Evolutionary conservation across 2,888 invertebrate genomes (phyloP).

Genomic region (Xanthorhoe spadicearia): DNA sequence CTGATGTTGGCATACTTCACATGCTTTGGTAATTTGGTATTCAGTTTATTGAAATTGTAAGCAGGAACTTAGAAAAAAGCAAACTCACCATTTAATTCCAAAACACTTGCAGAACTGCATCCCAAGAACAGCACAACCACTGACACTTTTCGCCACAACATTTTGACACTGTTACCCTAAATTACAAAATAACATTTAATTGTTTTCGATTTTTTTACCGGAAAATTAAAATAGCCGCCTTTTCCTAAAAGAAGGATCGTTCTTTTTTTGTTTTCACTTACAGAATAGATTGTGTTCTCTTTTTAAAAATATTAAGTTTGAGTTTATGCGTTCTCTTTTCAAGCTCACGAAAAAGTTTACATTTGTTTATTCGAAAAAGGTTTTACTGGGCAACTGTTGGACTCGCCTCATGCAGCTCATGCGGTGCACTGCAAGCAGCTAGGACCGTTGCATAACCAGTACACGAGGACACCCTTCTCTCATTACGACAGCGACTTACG

Average conservation of each 20-base stretch:
- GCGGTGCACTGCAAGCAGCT: slow-evolving; percentile 24
- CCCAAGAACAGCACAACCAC: slow-evolving; percentile 42
- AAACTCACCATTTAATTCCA: slow-evolving; percentile 54
- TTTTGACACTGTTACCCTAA: slow-evolving; percentile 6
- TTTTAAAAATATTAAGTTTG: background rate
- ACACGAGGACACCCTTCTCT: slow-evolving; percentile 35
- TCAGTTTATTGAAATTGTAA: too few species aligned
- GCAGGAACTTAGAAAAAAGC: too few species aligned
- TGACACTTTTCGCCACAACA: slow-evolving; percentile 44
- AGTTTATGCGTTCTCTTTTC: background rate
- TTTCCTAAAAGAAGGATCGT: background rate
- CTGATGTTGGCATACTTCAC: too few species aligned
- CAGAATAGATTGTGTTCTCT: background rate
- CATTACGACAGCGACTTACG: slow-evolving; percentile 32
- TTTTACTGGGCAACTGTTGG: background rate
- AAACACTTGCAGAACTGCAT: slow-evolving; percentile 44
- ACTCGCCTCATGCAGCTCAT: slow-evolving; percentile 10
- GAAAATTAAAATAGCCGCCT: background rate
- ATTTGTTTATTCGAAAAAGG: background rate
- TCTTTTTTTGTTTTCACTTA: background rate
- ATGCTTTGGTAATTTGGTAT: too few species aligned
- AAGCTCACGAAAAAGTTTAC: background rate
- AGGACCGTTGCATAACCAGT: slow-evolving; percentile 27
- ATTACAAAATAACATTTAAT: background rate
- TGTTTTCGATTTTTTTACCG: background rate